phyloP scores from a whole-genome alignment of 2,797 vertebrate species.

The Sebastes kiyomatsui region DNA sequence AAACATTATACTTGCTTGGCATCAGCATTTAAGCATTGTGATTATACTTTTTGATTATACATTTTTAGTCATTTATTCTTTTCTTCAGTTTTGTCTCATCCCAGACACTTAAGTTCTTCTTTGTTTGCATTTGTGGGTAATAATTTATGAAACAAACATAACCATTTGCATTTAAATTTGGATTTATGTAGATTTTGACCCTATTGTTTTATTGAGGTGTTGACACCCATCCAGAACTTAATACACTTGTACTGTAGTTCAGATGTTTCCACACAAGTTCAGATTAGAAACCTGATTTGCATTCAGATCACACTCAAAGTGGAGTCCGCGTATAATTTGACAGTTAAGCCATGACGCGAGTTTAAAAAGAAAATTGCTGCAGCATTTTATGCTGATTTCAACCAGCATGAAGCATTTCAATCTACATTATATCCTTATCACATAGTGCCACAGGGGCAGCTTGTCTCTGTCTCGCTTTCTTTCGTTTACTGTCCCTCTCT shows the following conservation, averaged over 20 bases:
- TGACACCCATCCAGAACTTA: neutral
- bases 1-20: neutral
- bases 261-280: constrained; percentile 6
- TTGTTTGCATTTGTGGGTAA: neutral
- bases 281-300: constrained; percentile 16
- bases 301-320: constrained; percentile 40
- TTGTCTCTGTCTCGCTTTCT: constrained; percentile 25
- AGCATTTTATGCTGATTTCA: constrained; percentile 66
- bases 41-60: neutral
- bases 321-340: constrained; percentile 53
- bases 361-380: constrained; percentile 61
- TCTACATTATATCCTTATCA: constrained; percentile 72
- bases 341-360: constrained; percentile 21
- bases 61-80: neutral
- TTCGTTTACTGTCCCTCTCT: constrained; percentile 23
- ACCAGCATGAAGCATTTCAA: constrained; percentile 63
- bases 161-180: neutral
- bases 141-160: neutral
- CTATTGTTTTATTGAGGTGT: neutral
- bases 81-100: neutral
- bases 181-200: neutral
- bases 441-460: constrained; percentile 57
- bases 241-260: neutral
- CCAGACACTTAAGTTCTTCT: neutral
- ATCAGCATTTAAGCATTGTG: neutral